These are phyloP conservation scores for Nymphalis c-album DNA, from an alignment of 2,888 invertebrate species.

Conservation along the genomic window DNA sequence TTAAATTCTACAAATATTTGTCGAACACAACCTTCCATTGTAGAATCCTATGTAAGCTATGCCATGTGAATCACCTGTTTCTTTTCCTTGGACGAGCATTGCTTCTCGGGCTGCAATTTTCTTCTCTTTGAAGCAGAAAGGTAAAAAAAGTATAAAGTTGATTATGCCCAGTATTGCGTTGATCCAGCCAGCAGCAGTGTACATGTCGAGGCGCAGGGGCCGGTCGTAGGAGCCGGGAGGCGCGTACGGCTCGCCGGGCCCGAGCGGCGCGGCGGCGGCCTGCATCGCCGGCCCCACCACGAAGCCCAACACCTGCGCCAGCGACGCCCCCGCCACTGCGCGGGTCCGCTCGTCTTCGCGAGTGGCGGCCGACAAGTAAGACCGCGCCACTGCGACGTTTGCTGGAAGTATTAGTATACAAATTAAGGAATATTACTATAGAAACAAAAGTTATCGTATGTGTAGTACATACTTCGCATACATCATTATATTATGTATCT, in stretches of 20 bases:
- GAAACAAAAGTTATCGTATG: no score
- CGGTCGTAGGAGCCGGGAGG: constrained; percentile 73
- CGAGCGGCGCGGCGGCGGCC: constrained; percentile 89
- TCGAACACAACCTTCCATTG: no score
- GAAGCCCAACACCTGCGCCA: constrained; percentile 93
- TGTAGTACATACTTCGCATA: no score
- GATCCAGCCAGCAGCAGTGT: constrained; percentile 92
- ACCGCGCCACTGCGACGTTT: constrained; percentile 91
- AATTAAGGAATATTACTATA: no score
- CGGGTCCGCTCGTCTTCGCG: constrained; percentile 88
- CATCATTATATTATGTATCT: no score
- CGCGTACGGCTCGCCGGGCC: constrained; percentile 74
- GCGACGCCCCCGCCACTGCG: constrained; percentile 90
- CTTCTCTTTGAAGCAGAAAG: constrained; percentile 87
- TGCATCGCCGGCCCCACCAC: constrained; percentile 92
- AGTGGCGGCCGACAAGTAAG: constrained; percentile 93
- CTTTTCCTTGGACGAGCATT: constrained; percentile 86
- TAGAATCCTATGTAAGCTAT: no score
- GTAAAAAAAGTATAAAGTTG: constrained; percentile 88
- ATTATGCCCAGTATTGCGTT: constrained; percentile 87
- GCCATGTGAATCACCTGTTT: constrained; percentile 68
- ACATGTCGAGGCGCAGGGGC: constrained; percentile 89
- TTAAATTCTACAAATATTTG: no score
- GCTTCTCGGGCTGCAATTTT: constrained; percentile 90
- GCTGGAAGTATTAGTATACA: constrained; percentile 69